Percentiles rank a stretch among this genome's conserved stretches.
Conservation (phyloP, 2,888 invertebrate species). For the Drosophila conformis region DNA sequence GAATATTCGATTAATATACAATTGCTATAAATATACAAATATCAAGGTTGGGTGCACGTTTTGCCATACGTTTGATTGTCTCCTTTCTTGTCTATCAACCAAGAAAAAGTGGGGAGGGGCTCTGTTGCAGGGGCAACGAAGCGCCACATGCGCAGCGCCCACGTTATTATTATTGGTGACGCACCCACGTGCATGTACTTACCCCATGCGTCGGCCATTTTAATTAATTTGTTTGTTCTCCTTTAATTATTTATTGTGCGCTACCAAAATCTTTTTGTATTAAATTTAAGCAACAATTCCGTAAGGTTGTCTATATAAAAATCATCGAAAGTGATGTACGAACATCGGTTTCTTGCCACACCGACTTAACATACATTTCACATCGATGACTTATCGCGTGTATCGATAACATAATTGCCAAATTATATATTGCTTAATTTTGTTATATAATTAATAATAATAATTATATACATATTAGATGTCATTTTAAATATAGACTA, state of each 20-base stretch:
- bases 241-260: slow-evolving; percentile 32
- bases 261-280: slow-evolving; percentile 22
- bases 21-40: slow-evolving; percentile 46
- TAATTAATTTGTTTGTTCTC: slow-evolving; percentile 30
- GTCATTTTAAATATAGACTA: background rate
- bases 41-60: slow-evolving; percentile 51
- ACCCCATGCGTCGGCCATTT: slow-evolving; percentile 91
- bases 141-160: slow-evolving; percentile 72
- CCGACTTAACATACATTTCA: slow-evolving; percentile 1
- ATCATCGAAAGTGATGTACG: slow-evolving; percentile 48
- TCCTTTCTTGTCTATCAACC: slow-evolving; percentile 24
- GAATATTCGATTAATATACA: slow-evolving; percentile 35
- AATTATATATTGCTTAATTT: background rate
- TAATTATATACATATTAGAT: no score
- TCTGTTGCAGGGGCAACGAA: slow-evolving; percentile 12
- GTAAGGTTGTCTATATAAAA: slow-evolving; percentile 47
- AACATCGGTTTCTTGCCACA: slow-evolving; percentile 16
- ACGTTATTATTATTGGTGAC: slow-evolving; percentile 48
- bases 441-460: slow-evolving; percentile 10
- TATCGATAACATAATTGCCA: slow-evolving; percentile 17
- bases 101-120: background rate
- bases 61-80: slow-evolving; percentile 33
- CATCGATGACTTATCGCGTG: slow-evolving; percentile 14
- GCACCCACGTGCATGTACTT: slow-evolving; percentile 85
- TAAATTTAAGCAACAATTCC: slow-evolving; percentile 49